Evolutionary conservation across 1,140 invertebrate species (phyloP).

Genomic region (Magallana gigas): DNA sequence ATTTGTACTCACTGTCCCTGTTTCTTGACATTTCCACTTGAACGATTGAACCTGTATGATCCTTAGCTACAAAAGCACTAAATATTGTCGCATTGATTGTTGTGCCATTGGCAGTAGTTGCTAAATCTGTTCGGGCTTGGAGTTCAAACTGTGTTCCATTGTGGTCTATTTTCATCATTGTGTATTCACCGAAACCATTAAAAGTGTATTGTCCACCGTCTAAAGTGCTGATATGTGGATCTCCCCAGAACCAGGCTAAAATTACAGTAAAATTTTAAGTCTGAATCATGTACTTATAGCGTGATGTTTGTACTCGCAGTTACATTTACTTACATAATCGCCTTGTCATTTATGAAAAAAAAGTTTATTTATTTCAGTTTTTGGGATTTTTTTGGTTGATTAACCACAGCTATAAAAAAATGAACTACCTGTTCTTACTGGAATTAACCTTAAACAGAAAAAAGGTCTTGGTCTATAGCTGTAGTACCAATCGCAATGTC

Average conservation of each 20-base stretch:
- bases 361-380: too few species aligned
- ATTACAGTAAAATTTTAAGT: neutral
- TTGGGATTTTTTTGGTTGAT: too few species aligned
- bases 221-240: conserved; percentile 59
- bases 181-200: conserved; percentile 58
- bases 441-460: conserved; percentile 6
- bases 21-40: conserved; percentile 55
- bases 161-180: conserved; percentile 43
- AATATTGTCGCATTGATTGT: conserved; percentile 61
- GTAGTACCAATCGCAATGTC: conserved; percentile 10
- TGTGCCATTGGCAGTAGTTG: conserved; percentile 43
- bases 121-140: conserved; percentile 51
- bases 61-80: conserved; percentile 58
- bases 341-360: too few species aligned
- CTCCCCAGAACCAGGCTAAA: conserved; percentile 51
- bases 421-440: neutral
- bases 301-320: too few species aligned
- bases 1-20: neutral
- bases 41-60: conserved; percentile 15
- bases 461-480: neutral
- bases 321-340: too few species aligned
- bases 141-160: conserved; percentile 41
- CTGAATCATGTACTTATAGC: too few species aligned
- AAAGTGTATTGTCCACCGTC: conserved; percentile 56
- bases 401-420: too few species aligned